Conservation (phyloP, 1,140 invertebrate genomes). For the Calephelis nemesis region DNA sequence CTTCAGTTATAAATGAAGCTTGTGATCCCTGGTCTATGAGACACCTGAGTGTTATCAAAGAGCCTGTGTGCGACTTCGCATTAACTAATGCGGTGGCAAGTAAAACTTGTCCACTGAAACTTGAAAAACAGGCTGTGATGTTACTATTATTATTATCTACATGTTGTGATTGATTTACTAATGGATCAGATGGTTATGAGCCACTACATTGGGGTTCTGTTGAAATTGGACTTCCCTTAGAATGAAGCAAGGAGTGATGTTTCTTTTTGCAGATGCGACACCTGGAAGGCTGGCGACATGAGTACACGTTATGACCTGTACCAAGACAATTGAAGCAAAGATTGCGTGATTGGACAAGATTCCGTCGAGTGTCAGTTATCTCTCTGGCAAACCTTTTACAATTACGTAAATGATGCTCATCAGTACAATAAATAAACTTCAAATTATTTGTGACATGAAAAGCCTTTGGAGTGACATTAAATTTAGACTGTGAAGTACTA, state of each 20-base stretch:
- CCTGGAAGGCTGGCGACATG: constrained; percentile 24
- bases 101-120: constrained; percentile 17
- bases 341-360: constrained; percentile 24
- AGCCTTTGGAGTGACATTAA: background rate
- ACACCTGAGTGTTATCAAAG: constrained; percentile 16
- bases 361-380: constrained; percentile 19
- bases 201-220: background rate
- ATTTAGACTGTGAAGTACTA: background rate
- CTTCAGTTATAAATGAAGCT: constrained; percentile 21
- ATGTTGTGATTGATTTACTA: background rate
- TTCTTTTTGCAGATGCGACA: constrained; percentile 26
- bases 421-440: constrained; percentile 19
- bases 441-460: background rate
- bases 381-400: constrained; percentile 27
- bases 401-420: constrained; percentile 24
- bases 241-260: constrained; percentile 26
- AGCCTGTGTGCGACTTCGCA: constrained; percentile 2
- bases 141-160: background rate
- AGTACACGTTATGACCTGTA: constrained; percentile 20
- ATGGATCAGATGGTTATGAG: background rate
- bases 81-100: constrained; percentile 24
- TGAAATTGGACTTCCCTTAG: background rate
- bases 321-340: constrained; percentile 31
- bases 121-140: constrained; percentile 13
- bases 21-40: constrained; percentile 26